These are phyloP conservation scores for Harmothoe impar DNA, from an alignment of 2,888 invertebrate genomes.

Conservation along the genomic window DNA sequence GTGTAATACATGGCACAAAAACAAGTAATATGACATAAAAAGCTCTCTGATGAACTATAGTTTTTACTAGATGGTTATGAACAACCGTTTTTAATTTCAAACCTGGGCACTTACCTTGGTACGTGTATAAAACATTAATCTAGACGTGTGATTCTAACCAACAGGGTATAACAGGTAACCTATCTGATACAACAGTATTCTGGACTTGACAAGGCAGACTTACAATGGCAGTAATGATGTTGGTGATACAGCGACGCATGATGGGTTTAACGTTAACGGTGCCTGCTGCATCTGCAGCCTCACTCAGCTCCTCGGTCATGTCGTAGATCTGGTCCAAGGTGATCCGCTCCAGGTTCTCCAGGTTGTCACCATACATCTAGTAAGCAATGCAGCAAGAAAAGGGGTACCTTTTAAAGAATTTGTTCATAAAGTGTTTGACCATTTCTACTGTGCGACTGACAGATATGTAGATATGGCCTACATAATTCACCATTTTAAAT, in stretches of 20 bases:
- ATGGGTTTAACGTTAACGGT: not conserved
- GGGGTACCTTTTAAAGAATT: not conserved
- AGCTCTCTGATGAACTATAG: too few relatives aligned
- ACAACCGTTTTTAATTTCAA: too few relatives aligned
- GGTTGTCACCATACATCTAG: conserved; percentile 36
- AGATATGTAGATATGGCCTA: not conserved
- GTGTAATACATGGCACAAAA: too few relatives aligned
- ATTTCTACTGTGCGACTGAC: not conserved
- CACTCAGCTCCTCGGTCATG: not conserved
- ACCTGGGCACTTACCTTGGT: too few relatives aligned
- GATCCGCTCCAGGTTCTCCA: conserved; percentile 43
- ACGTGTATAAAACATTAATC: too few relatives aligned
- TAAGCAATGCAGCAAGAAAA: not conserved
- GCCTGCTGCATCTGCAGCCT: not conserved
- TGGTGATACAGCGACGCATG: not conserved
- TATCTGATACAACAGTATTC: too few relatives aligned
- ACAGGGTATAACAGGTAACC: too few relatives aligned
- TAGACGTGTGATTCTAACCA: too few relatives aligned
- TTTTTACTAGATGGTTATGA: too few relatives aligned
- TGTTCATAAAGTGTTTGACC: not conserved
- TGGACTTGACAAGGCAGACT: too few relatives aligned
- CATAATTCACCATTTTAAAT: too few relatives aligned
- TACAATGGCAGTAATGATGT: conserved; percentile 27
- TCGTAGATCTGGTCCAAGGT: not conserved
- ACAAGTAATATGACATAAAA: too few relatives aligned